A percentile compares a stretch with the other conserved stretches of the same genome.
Evolutionary conservation across 2,113 vertebrate genomes (phyloP).

Genomic region (Sylvia atricapilla): DNA sequence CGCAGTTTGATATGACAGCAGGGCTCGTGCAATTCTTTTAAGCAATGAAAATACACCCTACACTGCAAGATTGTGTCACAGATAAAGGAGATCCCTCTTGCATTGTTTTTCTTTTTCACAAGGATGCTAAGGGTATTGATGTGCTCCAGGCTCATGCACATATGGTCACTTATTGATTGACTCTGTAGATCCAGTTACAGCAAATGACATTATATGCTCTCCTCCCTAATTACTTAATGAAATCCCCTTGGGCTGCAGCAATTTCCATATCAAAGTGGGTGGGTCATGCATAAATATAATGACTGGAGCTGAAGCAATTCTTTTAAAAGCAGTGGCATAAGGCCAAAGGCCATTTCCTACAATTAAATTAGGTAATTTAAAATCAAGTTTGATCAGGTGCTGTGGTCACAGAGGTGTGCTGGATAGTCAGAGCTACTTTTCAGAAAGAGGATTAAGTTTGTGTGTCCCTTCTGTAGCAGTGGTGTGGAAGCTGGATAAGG

Average conservation of each 20-base stretch:
- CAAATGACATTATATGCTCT: slow-evolving; percentile 16
- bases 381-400: slow-evolving; percentile 19
- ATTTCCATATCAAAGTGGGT: slow-evolving; percentile 51
- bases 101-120: neutral
- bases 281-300: slow-evolving; percentile 18
- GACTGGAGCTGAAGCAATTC: slow-evolving; percentile 34
- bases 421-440: neutral
- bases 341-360: slow-evolving; percentile 32
- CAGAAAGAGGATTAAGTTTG: neutral
- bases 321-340: slow-evolving; percentile 51
- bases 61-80: neutral
- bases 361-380: slow-evolving; percentile 31
- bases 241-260: slow-evolving; percentile 16
- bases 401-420: neutral
- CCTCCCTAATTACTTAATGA: slow-evolving; percentile 67
- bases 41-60: slow-evolving; percentile 5
- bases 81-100: neutral
- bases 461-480: neutral
- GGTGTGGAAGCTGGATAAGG: neutral
- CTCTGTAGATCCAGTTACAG: slow-evolving; percentile 37
- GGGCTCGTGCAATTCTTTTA: neutral
- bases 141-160: neutral
- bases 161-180: slow-evolving; percentile 44
- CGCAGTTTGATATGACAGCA: neutral
- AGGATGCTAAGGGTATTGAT: neutral